phyloP scores from a whole-genome alignment of 2,113 vertebrate genomes.

The Sinocyclocheilus rhinocerous region DNA sequence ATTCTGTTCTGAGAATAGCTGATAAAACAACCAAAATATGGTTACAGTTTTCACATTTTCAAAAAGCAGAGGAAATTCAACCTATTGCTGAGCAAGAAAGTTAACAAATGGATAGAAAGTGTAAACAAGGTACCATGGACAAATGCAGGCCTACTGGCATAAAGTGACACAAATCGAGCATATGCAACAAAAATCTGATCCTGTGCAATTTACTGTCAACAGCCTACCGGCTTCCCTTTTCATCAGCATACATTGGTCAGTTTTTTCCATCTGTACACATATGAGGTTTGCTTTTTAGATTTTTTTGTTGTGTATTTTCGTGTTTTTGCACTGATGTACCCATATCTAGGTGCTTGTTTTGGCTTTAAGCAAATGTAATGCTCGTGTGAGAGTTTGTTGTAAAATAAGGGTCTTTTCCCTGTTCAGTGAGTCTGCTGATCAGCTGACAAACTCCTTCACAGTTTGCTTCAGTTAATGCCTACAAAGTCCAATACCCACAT shows the following conservation, averaged over 20 bases:
- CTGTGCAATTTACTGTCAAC: slow-evolving; percentile 48
- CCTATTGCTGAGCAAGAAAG: slow-evolving; percentile 23
- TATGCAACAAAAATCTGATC: slow-evolving; percentile 43
- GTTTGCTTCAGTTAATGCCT: too few species aligned
- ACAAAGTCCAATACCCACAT: too few species aligned
- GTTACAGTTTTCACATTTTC: slow-evolving; percentile 42
- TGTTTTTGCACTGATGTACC: slow-evolving; percentile 53
- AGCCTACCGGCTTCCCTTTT: slow-evolving; percentile 37
- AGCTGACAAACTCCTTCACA: not conserved
- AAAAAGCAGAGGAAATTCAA: slow-evolving; percentile 31
- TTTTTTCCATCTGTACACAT: slow-evolving; percentile 35
- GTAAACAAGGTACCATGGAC: slow-evolving; percentile 44
- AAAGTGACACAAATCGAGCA: slow-evolving; percentile 47
- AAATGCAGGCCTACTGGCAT: slow-evolving; percentile 46
- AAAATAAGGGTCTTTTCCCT: slow-evolving; percentile 57
- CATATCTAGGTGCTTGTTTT: slow-evolving; percentile 70
- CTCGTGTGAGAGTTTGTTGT: slow-evolving; percentile 65
- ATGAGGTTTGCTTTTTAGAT: slow-evolving; percentile 38
- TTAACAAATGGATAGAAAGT: slow-evolving; percentile 13
- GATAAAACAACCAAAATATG: not conserved
- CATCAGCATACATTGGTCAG: slow-evolving; percentile 45
- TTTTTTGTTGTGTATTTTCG: slow-evolving; percentile 38
- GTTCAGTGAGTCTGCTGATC: slow-evolving; percentile 18
- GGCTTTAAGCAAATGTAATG: slow-evolving; percentile 67
- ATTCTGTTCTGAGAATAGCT: not conserved